These are phyloP conservation scores for Muricea muricata DNA, from an alignment of 92 coral and sea anemone species.

Conservation along the genomic window DNA sequence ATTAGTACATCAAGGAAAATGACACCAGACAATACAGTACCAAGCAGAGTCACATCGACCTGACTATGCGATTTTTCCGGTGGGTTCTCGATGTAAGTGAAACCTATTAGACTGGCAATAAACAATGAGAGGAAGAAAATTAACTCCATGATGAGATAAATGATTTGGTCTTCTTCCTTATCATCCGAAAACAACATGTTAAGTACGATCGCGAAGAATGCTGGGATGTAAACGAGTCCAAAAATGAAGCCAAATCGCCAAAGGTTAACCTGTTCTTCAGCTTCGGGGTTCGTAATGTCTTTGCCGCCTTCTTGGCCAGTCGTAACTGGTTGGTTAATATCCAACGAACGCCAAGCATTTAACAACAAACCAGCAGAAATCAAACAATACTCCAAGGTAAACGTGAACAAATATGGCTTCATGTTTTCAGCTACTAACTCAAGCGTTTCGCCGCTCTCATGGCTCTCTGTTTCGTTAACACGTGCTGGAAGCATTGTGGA, in stretches of 20 bases:
- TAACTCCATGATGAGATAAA: slow-evolving; percentile 6
- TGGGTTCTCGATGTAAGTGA: not conserved
- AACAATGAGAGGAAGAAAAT: slow-evolving; percentile 23
- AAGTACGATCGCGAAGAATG: slow-evolving; percentile 5
- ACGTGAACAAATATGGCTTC: slow-evolving; percentile 31
- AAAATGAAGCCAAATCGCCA: slow-evolving; percentile 44
- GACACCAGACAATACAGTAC: slow-evolving; percentile 23
- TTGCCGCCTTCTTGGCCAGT: no score
- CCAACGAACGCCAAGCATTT: slow-evolving; percentile 29
- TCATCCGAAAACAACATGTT: slow-evolving; percentile 28
- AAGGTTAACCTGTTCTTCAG: slow-evolving; percentile 26
- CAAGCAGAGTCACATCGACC: slow-evolving; percentile 5
- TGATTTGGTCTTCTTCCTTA: not conserved
- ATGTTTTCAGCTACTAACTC: slow-evolving; percentile 3
- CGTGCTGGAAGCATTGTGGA: not conserved
- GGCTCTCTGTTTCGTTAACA: no score
- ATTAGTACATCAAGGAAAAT: slow-evolving; percentile 27
- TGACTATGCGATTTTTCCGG: slow-evolving; percentile 1
- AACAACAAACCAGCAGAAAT: slow-evolving; percentile 36
- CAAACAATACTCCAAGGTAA: slow-evolving; percentile 53
- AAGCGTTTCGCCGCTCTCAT: not conserved
- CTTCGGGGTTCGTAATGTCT: no score
- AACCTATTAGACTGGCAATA: slow-evolving; percentile 2
- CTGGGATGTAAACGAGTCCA: slow-evolving; percentile 26
- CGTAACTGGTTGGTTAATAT: no score